phyloP scores from a whole-genome alignment of 35 echinoderm and acorn worm genomes.

The Hemicentrotus pulcherrimus region DNA sequence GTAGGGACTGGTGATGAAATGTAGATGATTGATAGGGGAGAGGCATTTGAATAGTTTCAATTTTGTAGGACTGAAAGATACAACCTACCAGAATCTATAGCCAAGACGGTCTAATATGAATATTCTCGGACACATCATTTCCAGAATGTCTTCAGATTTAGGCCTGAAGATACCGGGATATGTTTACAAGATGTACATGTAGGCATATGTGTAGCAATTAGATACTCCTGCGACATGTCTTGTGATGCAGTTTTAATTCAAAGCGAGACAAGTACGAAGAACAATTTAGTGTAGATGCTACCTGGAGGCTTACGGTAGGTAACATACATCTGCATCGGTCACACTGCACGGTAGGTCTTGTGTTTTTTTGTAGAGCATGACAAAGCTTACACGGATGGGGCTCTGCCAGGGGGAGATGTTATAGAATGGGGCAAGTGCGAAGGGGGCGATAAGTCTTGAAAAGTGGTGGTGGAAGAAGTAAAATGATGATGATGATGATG shows the following conservation, averaged over 20 bases:
- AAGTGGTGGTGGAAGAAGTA: not conserved
- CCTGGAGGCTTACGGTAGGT: not conserved
- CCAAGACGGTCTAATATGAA: not conserved
- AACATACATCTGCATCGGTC: not conserved
- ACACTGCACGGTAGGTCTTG: not conserved
- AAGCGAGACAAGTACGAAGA: not conserved
- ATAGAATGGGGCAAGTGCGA: not conserved
- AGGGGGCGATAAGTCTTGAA: conserved; percentile 8
- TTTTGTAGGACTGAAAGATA: not conserved
- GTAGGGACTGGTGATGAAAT: not conserved
- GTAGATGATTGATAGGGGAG: not conserved
- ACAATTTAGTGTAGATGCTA: not conserved
- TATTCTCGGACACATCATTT: not conserved
- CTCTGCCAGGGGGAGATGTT: not conserved
- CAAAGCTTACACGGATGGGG: not conserved
- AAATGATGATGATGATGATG: conserved; percentile 53
- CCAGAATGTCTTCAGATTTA: not conserved
- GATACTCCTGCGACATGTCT: not conserved
- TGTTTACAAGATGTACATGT: not conserved
- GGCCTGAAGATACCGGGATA: not conserved
- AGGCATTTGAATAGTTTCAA: not conserved
- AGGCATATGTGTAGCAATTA: not conserved
- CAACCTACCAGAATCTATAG: not conserved
- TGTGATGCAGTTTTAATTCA: not conserved
- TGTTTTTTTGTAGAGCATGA: conserved; percentile 5